phyloP scores from a whole-genome alignment of 2,888 invertebrate genomes.

The Synanthedon formicaeformis region DNA sequence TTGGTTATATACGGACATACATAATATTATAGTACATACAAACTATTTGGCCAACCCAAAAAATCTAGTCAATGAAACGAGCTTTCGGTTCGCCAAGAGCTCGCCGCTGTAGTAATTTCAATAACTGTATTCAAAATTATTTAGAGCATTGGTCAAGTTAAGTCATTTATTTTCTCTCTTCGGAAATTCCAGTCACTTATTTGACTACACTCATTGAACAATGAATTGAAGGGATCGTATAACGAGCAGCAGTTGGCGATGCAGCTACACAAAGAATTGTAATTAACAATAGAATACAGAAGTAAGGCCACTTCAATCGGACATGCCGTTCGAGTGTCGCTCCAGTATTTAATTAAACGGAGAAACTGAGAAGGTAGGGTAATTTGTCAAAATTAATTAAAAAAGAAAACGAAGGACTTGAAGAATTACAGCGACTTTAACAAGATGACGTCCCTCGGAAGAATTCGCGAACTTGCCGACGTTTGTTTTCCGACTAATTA shows the following conservation, averaged over 20 bases:
- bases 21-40: no score
- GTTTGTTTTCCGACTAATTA: slow-evolving; percentile 31
- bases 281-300: slow-evolving; percentile 9
- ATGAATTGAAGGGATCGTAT: neutral
- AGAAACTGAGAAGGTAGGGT: slow-evolving; percentile 61
- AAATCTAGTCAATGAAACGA: no score
- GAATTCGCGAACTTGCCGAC: slow-evolving; percentile 28
- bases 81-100: no score
- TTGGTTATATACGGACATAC: no score
- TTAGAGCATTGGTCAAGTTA: no score
- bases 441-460: slow-evolving; percentile 36
- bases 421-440: slow-evolving; percentile 49
- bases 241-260: neutral
- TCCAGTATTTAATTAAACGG: slow-evolving; percentile 68
- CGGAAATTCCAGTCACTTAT: no score
- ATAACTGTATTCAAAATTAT: no score
- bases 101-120: no score
- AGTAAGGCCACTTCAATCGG: slow-evolving; percentile 23
- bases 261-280: slow-evolving; percentile 1
- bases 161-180: no score
- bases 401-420: slow-evolving; percentile 54
- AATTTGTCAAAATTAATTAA: slow-evolving; percentile 71
- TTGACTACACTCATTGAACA: no score
- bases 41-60: no score
- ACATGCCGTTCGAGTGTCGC: slow-evolving; percentile 57